Evolutionary conservation across 30 jellyfish, hydroid and myxozoan species (phyloP).

Genomic region (Turritopsis dohrnii): DNA sequence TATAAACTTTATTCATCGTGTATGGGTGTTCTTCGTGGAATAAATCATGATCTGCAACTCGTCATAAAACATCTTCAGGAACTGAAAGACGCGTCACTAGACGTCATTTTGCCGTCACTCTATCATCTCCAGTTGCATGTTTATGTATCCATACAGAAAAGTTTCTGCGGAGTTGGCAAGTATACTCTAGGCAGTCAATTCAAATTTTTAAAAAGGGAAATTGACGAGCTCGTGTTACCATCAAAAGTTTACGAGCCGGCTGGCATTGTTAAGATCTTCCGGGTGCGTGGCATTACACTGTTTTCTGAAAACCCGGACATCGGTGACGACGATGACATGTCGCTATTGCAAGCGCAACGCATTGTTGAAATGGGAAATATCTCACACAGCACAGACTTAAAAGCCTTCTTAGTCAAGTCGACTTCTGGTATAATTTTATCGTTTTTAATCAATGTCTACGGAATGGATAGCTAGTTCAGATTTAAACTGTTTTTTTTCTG

Average conservation of each 20-base stretch:
- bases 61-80: slow-evolving; percentile 76
- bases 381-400: slow-evolving; percentile 66
- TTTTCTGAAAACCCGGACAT: slow-evolving; percentile 27
- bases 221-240: slow-evolving; percentile 62
- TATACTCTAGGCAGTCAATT: slow-evolving; percentile 55
- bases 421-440: slow-evolving; percentile 20
- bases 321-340: slow-evolving; percentile 23
- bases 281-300: slow-evolving; percentile 39
- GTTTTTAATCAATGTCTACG: not conserved
- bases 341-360: slow-evolving; percentile 64
- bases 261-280: slow-evolving; percentile 27
- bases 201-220: slow-evolving; percentile 52
- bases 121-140: slow-evolving; percentile 63
- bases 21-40: slow-evolving; percentile 31
- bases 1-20: slow-evolving; percentile 6
- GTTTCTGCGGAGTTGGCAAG: slow-evolving; percentile 70
- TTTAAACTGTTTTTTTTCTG: not conserved
- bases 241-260: slow-evolving; percentile 31
- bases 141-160: slow-evolving; percentile 61
- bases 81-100: slow-evolving; percentile 61
- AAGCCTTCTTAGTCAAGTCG: slow-evolving; percentile 71
- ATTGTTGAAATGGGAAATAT: slow-evolving; percentile 68
- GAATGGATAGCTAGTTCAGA: not conserved
- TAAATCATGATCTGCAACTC: slow-evolving; percentile 47
- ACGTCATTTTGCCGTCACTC: slow-evolving; percentile 55